Evolutionary conservation across 2,888 invertebrate genomes (phyloP), one percentile per base, ranked within the genome.

Genomic region (Nephrotoma flavescens): DNA sequence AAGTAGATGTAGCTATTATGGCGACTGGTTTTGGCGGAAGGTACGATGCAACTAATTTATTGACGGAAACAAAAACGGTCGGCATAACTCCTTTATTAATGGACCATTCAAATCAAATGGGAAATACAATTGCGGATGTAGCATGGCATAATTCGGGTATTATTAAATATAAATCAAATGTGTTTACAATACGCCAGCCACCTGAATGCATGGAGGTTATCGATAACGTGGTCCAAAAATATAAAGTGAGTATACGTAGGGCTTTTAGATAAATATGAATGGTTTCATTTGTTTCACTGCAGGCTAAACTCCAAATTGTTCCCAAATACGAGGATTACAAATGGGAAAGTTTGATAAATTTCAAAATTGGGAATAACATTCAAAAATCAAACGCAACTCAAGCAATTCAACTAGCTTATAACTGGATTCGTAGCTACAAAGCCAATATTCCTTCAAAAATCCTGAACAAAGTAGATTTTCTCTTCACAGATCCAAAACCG

Each of bases 1-100:
- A 95, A 88, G 95, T 98, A 11, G 98, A 99, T 91, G 99, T 98
- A 0, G 97, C 97, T 0, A 94, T 99, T 71, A 91, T 99, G 11
- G 99, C 99, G 92, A 99, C 99, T 42, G 99, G 99, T 44, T 98
- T 99, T 88, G 99, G 99, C 0, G 99, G 99, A 0, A 94, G 96
- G 89, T 95, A 95, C 88, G 99, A 99, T 91, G 96, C 96, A 89
- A 99, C 99, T 1, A 99, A 99, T 92, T 92, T 99, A 85, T 91
- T 99, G 86, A 94, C 94, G 89, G 95, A 95, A 89, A 97, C 97
- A 0, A 93, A 95, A 41, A 96, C 97, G 1, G 96, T 96, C 87
- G 99, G 98, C 87, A 96, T 99, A 87, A 96, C 98, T 0, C 96
- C 97, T 0, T 92, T 99, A 87, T 98, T 97, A 0, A 90, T 97